phyloP scores from a whole-genome alignment of 2,888 invertebrate genomes.

The Troglohyphantes excavatus region DNA sequence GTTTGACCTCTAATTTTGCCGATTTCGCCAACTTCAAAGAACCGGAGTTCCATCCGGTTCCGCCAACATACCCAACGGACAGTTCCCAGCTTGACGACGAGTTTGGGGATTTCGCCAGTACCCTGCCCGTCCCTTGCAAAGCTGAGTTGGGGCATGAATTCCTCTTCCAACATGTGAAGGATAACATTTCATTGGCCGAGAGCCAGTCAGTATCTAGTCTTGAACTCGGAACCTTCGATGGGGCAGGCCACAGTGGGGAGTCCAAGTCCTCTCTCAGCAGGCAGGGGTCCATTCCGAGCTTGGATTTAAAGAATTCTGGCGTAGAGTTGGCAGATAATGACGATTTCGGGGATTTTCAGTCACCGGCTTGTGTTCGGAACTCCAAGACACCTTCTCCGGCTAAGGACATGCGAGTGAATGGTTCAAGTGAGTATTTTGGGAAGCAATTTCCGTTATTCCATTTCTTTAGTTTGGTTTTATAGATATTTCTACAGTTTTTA shows the following conservation, averaged over 20 bases:
- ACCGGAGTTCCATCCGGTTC: background rate
- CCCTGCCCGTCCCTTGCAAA: constrained; percentile 23
- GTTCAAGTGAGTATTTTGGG: constrained; percentile 45
- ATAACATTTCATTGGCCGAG: constrained; percentile 77
- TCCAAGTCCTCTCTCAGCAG: constrained; percentile 74
- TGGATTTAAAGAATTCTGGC: constrained; percentile 75
- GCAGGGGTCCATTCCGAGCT: constrained; percentile 79
- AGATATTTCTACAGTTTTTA: too few species aligned
- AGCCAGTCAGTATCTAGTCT: constrained; percentile 80
- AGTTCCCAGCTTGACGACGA: constrained; percentile 55
- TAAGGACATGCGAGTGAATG: constrained; percentile 34
- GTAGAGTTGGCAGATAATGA: constrained; percentile 66
- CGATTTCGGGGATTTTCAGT: constrained; percentile 64
- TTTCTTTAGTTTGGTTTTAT: too few species aligned
- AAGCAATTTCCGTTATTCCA: too few species aligned
- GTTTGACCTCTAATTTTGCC: constrained; percentile 34
- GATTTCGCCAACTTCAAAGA: constrained; percentile 66
- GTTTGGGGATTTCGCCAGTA: constrained; percentile 76
- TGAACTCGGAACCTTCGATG: constrained; percentile 77
- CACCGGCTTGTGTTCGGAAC: constrained; percentile 14
- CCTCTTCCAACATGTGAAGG: constrained; percentile 62
- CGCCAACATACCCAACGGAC: background rate
- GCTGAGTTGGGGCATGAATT: constrained; percentile 61
- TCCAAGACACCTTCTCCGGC: constrained; percentile 71
- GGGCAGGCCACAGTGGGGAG: constrained; percentile 69